phyloP scores from a whole-genome alignment of 2,888 invertebrate species.

The Augochlorella aurata region DNA sequence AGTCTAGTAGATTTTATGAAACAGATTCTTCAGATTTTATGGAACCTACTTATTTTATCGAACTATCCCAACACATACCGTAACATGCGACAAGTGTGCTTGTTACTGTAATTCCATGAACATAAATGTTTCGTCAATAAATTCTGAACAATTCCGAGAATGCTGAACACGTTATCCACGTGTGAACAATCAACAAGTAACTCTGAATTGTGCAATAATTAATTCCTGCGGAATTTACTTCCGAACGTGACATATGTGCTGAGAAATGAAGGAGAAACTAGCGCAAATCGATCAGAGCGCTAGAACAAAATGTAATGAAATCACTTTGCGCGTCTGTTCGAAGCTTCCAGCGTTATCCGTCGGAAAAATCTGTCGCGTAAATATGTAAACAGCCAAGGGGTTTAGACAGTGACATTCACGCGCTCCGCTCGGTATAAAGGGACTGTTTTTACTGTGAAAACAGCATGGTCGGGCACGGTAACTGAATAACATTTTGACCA shows the following conservation, averaged over 20 bases:
- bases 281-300: neutral
- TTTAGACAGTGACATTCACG: neutral
- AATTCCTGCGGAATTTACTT: neutral
- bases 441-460: neutral
- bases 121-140: no score
- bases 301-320: neutral
- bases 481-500: neutral
- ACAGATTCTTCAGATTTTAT: no score
- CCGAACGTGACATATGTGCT: no score
- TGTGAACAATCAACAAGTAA: neutral
- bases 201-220: neutral
- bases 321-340: neutral
- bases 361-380: neutral
- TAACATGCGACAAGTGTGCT: no score
- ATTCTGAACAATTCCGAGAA: no score
- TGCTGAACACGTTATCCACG: no score
- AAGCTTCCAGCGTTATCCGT: neutral
- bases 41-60: neutral
- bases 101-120: no score
- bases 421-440: neutral
- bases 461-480: neutral
- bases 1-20: no score
- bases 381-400: neutral
- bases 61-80: no score
- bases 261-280: no score